Evolutionary conservation across 2,888 invertebrate species (phyloP).

Genomic region (Melanchra persicariae): DNA sequence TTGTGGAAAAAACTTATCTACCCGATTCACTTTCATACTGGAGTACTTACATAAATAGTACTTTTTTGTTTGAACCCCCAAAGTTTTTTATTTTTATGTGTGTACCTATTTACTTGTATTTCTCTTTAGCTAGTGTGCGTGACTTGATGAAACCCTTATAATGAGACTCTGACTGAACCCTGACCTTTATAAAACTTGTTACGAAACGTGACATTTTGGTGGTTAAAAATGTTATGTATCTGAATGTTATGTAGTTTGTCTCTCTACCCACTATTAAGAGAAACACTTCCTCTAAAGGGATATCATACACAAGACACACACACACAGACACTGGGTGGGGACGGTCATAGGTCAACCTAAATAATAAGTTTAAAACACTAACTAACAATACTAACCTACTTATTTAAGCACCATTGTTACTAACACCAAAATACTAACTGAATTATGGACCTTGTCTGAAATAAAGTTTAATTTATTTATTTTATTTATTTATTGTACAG

Average conservation of each 20-base stretch:
- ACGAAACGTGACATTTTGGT: neutral
- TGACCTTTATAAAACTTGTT: conserved; percentile 30
- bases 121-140: conserved; percentile 30
- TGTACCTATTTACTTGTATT: neutral
- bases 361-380: too few relatives aligned
- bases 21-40: conserved; percentile 1
- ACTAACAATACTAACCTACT: too few relatives aligned
- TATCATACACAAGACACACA: too few relatives aligned
- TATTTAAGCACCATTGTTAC: too few relatives aligned
- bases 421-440: too few relatives aligned
- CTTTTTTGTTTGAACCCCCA: neutral
- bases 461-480: too few relatives aligned
- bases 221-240: neutral
- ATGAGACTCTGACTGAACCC: conserved; percentile 21
- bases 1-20: neutral
- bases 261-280: neutral
- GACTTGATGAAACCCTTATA: conserved; percentile 15
- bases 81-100: neutral
- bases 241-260: neutral
- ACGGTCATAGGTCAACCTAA: too few relatives aligned
- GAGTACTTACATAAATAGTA: neutral
- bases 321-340: too few relatives aligned
- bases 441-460: too few relatives aligned
- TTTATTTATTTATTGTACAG: too few relatives aligned
- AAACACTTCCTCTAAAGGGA: neutral